A percentile compares a stretch with the other conserved stretches of the same genome.
Evolutionary conservation across 1,140 invertebrate genomes (phyloP).

Genomic region (Penaeus vannamei): DNA sequence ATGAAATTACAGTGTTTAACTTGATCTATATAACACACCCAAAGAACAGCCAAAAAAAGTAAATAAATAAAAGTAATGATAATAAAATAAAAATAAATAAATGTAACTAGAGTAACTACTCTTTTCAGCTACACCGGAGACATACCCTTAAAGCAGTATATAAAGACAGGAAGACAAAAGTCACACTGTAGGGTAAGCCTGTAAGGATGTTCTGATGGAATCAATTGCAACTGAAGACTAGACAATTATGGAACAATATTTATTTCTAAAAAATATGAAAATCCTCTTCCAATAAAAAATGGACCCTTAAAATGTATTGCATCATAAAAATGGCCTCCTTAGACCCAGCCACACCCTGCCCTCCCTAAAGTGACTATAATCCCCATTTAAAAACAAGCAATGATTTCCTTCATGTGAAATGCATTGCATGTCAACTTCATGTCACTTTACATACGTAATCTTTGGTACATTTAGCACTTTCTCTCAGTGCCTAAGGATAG

Average conservation of each 20-base stretch:
- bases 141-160: constrained; percentile 29
- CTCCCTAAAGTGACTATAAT: too few species aligned
- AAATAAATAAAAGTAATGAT: too few species aligned
- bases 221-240: constrained; percentile 11
- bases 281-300: too few species aligned
- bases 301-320: too few species aligned
- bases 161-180: constrained; percentile 31
- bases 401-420: neutral
- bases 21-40: too few species aligned
- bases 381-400: neutral
- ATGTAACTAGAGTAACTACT: too few species aligned
- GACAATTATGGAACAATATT: neutral
- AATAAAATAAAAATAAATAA: too few species aligned
- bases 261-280: too few species aligned
- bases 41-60: too few species aligned
- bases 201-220: constrained; percentile 27
- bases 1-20: neutral
- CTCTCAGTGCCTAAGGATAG: neutral
- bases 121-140: neutral
- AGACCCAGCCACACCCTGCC: too few species aligned
- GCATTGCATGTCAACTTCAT: neutral
- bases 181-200: constrained; percentile 33
- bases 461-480: constrained; percentile 24
- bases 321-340: too few species aligned
- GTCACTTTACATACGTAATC: neutral